These are phyloP conservation scores for Molorchus minor DNA, from an alignment of 2,888 invertebrate genomes.

Conservation along the genomic window DNA sequence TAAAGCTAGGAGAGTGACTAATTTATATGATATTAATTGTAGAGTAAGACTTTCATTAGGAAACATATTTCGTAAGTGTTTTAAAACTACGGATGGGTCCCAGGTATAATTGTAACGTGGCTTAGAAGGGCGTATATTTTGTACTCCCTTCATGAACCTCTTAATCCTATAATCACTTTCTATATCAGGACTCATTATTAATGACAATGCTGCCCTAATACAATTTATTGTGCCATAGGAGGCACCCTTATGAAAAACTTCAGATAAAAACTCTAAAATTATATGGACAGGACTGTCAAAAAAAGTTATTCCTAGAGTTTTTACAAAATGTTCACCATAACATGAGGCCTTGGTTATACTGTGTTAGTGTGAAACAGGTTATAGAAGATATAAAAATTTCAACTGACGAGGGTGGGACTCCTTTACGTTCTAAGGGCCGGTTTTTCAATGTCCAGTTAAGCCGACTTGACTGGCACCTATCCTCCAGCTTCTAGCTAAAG, in stretches of 20 bases:
- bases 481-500: background rate
- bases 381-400: too few relatives aligned
- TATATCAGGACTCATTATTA: background rate
- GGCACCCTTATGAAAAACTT: too few relatives aligned
- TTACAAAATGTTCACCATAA: too few relatives aligned
- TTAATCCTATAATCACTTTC: slow-evolving; percentile 5
- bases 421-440: background rate
- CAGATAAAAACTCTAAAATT: too few relatives aligned
- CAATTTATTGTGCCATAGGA: too few relatives aligned
- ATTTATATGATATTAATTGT: background rate
- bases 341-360: too few relatives aligned
- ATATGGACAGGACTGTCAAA: too few relatives aligned
- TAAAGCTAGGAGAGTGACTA: slow-evolving; percentile 7
- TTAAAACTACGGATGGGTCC: slow-evolving; percentile 5
- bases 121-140: slow-evolving; percentile 6
- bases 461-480: background rate
- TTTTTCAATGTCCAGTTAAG: background rate
- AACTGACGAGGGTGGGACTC: too few relatives aligned
- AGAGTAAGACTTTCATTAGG: background rate
- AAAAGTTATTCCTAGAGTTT: too few relatives aligned
- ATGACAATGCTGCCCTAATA: too few relatives aligned
- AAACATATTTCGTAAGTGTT: background rate
- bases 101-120: background rate
- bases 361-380: too few relatives aligned
- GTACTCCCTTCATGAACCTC: slow-evolving; percentile 14